phyloP scores from a whole-genome alignment of 1,140 invertebrate genomes.

The Zaprionus ornatus region DNA sequence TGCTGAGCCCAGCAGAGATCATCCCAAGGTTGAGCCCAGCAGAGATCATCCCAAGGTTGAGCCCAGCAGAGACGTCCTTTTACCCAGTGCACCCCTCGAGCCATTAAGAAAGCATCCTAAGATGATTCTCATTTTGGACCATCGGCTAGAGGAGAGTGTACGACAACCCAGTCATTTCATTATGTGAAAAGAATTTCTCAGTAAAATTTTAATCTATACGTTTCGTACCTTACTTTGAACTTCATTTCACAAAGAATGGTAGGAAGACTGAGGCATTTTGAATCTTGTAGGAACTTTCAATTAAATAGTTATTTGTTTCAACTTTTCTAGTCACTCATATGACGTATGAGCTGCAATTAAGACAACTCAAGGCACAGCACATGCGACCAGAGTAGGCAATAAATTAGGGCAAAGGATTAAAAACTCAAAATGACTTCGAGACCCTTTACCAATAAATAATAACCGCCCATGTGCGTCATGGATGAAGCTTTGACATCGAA shows the following conservation, averaged over 20 bases:
- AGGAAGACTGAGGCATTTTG: no score
- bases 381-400: constrained; percentile 57
- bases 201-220: no score
- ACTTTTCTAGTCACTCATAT: constrained; percentile 4
- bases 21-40: neutral
- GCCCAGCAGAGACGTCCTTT: neutral
- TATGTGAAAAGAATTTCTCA: neutral
- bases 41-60: neutral
- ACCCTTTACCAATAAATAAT: constrained; percentile 68
- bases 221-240: no score
- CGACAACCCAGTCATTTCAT: neutral
- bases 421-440: constrained; percentile 41
- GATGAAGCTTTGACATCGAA: constrained; percentile 32
- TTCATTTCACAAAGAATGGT: no score
- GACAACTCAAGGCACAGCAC: constrained; percentile 47
- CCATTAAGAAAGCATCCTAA: neutral
- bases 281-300: no score
- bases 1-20: neutral
- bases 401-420: constrained; percentile 66
- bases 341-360: constrained; percentile 61
- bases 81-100: neutral
- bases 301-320: neutral
- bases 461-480: constrained; percentile 43
- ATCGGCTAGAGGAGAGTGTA: neutral
- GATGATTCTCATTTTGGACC: constrained; percentile 18